These are phyloP conservation scores for Butastur rufipennis DNA, from an alignment of 2,113 vertebrate genomes.

Conservation along the genomic window DNA sequence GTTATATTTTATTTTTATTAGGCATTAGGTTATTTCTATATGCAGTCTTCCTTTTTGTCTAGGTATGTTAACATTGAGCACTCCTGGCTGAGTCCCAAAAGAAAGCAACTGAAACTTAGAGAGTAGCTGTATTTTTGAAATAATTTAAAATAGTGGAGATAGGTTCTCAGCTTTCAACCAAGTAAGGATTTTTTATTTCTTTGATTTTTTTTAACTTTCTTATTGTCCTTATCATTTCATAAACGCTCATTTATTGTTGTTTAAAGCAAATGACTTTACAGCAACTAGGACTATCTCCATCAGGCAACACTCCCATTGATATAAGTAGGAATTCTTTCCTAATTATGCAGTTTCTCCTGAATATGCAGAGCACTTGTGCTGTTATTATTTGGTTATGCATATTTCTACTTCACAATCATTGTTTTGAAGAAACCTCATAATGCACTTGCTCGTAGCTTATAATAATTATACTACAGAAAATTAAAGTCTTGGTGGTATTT, in stretches of 20 bases:
- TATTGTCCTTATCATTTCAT: not conserved
- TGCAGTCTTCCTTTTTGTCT: not conserved
- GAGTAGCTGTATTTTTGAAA: not conserved
- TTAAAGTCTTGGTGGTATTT: not conserved
- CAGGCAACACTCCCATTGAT: not conserved
- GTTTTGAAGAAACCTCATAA: slow-evolving; percentile 14
- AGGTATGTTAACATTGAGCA: not conserved
- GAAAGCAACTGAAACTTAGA: not conserved
- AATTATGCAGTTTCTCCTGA: not conserved
- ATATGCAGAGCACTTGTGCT: not conserved
- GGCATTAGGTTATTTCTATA: not conserved
- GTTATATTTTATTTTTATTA: not conserved
- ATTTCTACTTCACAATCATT: not conserved
- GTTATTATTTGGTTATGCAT: not conserved
- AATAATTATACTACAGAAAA: not conserved
- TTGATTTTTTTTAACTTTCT: not conserved
- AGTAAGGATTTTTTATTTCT: rapidly evolving
- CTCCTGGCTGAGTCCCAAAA: not conserved
- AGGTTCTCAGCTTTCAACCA: not conserved
- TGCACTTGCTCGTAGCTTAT: not conserved
- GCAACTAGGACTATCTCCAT: not conserved
- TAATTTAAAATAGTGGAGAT: not conserved
- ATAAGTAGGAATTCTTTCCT: not conserved
- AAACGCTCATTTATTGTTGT: not conserved
- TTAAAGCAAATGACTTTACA: not conserved